Base-by-base conservation (phyloP, 2,113 vertebrate species). In the Alethe diademata region DNA sequence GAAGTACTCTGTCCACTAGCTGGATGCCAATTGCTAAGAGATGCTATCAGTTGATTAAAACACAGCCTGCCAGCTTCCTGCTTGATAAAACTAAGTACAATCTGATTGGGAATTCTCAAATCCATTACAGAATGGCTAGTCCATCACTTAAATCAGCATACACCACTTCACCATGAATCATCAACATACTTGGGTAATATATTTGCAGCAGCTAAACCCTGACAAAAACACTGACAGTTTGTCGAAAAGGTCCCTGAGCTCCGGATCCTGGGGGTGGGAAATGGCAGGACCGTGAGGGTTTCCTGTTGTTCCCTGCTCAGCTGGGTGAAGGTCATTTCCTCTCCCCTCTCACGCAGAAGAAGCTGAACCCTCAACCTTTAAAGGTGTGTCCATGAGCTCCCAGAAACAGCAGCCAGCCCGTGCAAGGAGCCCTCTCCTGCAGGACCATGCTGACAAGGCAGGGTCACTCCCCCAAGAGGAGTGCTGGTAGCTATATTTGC, bases 21-120 rank as follows among this genome's bases (percentile, higher is more conserved):
- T 86, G 82, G 93, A 88, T 95, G 94, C 90, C 97, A 86, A 96
- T 92, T 38, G 96, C 96, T 96, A 90, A 96, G 90, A 1, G 97
- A 98, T 98, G 97, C 95, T 97, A 98, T 98, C 98, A 98, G 96
- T 97, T 98, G 98, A 98, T 98, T 97, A 98, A 98, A 98, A 97
- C 97, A 96, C 89, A 93, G 97, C 66, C 96, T 92, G 97, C 96
- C 98, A 97, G 97, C 96, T 96, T 96, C 89, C 91, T 97, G 86
- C 92, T 93, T 96, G 97, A 97, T 97, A 97, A 97, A 96, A 95
- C 92, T 88, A 93, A 95, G 70, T 47, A 70, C 93, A 73, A 71
- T 81, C 92, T 93, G 92, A 96, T 50, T 71, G 96, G 87, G 86
- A 84, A 93, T 91, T 85, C 93, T 95, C 82, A 92, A 86, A 93